Evolutionary conservation across 2,888 invertebrate species (phyloP), one percentile per base, ranked within the genome.

Genomic region (Cyrtodaria siliqua): DNA sequence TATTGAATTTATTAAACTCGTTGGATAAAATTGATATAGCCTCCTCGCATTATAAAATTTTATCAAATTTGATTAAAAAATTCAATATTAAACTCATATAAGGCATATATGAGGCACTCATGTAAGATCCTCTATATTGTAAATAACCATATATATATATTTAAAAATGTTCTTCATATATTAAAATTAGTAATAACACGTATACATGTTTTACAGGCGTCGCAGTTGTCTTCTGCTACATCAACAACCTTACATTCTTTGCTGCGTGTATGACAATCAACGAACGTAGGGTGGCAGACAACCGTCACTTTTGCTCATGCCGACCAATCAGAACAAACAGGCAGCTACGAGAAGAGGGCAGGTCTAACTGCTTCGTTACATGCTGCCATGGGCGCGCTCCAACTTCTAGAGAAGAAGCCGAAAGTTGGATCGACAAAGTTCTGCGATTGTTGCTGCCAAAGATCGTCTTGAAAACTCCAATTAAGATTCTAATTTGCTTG

Each of bases 231-330:
- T 71, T 85, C 47, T 84, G 82, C 47, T 82, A 85, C 64, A 55
- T 86, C 42, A 83, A 82, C 66, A 79, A 84, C 56, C 55, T 84
- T 2, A 85, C 85, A 9, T 76, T 86, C 42, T 85, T 86, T 55
- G 67, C 71, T 20, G 82, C 79, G 14, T 80, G 79, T 27, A 57
- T 85, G 33, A 73, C 77, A 1, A 68, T 84, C 6, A 66, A 82
- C 44, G 81, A 77, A 20, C 57, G 55, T 14, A 66, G 82, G 18
- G 71, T 98, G 92, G 95, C 20, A 20, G 33, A 60, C 23, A 69
- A 63, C 42, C 53, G 73, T 4, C 76, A 76, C 40, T 70, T 29
- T 42, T 24, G 44, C 24, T 60, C 68, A 2, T 76, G 75, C 24
- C 29, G 56, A 9, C 42, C 33, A 9, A 42, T 73, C 20, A 67